These are phyloP conservation scores for Mycetomoellerius zeteki DNA, from an alignment of 1,140 invertebrate genomes.

Conservation along the genomic window DNA sequence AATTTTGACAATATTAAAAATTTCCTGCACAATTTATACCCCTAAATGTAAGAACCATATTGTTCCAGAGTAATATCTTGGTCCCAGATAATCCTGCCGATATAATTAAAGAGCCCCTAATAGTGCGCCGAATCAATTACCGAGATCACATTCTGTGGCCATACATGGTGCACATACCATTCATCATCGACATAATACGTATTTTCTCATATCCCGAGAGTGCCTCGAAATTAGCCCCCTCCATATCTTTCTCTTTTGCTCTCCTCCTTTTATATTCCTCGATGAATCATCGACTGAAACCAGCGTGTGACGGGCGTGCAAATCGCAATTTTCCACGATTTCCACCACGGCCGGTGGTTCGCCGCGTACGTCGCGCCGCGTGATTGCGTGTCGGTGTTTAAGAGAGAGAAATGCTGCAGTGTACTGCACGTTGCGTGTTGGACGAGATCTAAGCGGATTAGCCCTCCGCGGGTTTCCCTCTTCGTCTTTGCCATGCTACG, in stretches of 20 bases:
- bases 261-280: neutral
- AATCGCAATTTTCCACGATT: slow-evolving; percentile 76
- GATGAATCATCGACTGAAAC: slow-evolving; percentile 67
- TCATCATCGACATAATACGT: slow-evolving; percentile 40
- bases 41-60: neutral
- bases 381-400: slow-evolving; percentile 47
- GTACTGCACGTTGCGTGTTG: slow-evolving; percentile 67
- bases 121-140: slow-evolving; percentile 47
- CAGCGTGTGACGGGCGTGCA: slow-evolving; percentile 68
- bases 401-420: slow-evolving; percentile 67
- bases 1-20: slow-evolving; percentile 3
- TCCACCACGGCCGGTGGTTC: slow-evolving; percentile 59
- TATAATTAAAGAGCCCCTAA: slow-evolving; percentile 51
- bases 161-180: slow-evolving; percentile 18
- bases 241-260: neutral
- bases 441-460: slow-evolving; percentile 77
- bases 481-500: slow-evolving; percentile 6
- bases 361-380: slow-evolving; percentile 33
- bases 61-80: neutral
- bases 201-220: slow-evolving; percentile 38
- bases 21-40: neutral
- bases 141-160: neutral
- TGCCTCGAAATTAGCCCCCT: slow-evolving; percentile 57
- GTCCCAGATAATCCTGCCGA: neutral
- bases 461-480: slow-evolving; percentile 39